phyloP scores from a whole-genome alignment of 1,140 invertebrate species.

The Solenopsis invicta region DNA sequence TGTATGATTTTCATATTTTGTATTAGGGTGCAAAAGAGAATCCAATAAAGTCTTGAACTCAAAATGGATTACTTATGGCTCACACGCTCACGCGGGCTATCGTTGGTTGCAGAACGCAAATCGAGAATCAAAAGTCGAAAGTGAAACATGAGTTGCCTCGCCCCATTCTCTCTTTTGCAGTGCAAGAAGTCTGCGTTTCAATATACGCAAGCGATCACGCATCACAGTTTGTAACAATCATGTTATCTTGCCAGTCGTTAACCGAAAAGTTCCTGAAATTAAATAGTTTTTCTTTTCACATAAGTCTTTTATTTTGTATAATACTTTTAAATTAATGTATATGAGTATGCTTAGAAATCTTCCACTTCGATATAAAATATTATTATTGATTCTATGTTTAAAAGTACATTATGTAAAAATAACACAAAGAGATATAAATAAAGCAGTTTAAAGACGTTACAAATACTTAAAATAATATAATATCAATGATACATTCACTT shows the following conservation, averaged over 20 bases:
- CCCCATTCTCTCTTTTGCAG: slow-evolving; percentile 57
- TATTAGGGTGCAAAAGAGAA: not conserved
- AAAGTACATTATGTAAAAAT: no score
- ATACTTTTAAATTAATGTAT: no score
- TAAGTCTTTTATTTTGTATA: no score
- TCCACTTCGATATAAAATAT: no score
- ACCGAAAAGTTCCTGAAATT: not conserved
- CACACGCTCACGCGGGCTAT: not conserved
- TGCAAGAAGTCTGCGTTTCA: not conserved
- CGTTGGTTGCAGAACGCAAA: slow-evolving; percentile 66
- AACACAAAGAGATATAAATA: no score
- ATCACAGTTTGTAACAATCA: not conserved
- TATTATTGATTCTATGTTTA: no score
- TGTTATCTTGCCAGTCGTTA: not conserved
- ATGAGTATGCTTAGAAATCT: no score
- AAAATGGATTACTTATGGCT: slow-evolving; percentile 11
- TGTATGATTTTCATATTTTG: not conserved
- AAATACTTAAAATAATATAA: no score
- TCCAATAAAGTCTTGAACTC: not conserved
- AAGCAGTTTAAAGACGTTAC: no score
- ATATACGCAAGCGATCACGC: slow-evolving; percentile 16
- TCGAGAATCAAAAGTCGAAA: slow-evolving; percentile 58
- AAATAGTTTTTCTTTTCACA: not conserved
- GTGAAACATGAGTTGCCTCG: slow-evolving; percentile 64
- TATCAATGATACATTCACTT: no score